Evolutionary conservation across 2,888 invertebrate species (phyloP).

Genomic region (Gymnocheta viridis): DNA sequence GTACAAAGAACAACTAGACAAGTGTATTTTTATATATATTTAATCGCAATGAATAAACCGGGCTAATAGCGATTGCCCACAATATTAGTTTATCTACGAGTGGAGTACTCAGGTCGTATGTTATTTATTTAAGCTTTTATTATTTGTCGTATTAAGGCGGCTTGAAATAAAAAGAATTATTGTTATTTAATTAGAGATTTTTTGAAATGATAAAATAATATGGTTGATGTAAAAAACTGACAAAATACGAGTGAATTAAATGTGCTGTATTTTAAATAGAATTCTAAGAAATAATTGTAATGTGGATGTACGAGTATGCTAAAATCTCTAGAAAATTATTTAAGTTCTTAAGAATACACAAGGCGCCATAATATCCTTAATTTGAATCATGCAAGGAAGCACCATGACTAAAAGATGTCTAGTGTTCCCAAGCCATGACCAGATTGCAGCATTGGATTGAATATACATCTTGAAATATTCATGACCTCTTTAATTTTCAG

Average conservation of each 20-base stretch:
- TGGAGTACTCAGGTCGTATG: not conserved
- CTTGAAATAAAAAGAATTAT: slow-evolving; percentile 63
- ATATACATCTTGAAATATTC: too few species aligned
- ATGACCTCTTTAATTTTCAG: too few species aligned
- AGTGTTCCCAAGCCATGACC: too few species aligned
- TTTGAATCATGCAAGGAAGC: too few species aligned
- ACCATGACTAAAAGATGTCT: too few species aligned
- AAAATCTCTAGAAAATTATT: slow-evolving; percentile 22
- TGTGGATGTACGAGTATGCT: not conserved
- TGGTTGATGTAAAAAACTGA: slow-evolving; percentile 38
- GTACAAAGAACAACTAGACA: slow-evolving; percentile 35
- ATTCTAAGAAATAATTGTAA: not conserved
- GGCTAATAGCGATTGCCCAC: slow-evolving; percentile 19
- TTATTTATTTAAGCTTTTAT: slow-evolving; percentile 11
- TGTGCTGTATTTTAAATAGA: not conserved
- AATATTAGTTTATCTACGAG: not conserved
- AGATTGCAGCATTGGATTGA: too few species aligned
- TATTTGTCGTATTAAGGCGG: slow-evolving; percentile 56
- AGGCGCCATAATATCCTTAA: too few species aligned
- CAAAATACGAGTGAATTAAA: slow-evolving; percentile 17
- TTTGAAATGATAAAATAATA: slow-evolving; percentile 40
- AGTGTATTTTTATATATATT: slow-evolving; percentile 56
- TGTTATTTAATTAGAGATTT: slow-evolving; percentile 68
- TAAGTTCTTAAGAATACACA: slow-evolving; percentile 6
- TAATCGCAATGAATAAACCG: slow-evolving; percentile 31